Conservation (phyloP, 1,140 invertebrate genomes). For the Drosophila santomea region DNA sequence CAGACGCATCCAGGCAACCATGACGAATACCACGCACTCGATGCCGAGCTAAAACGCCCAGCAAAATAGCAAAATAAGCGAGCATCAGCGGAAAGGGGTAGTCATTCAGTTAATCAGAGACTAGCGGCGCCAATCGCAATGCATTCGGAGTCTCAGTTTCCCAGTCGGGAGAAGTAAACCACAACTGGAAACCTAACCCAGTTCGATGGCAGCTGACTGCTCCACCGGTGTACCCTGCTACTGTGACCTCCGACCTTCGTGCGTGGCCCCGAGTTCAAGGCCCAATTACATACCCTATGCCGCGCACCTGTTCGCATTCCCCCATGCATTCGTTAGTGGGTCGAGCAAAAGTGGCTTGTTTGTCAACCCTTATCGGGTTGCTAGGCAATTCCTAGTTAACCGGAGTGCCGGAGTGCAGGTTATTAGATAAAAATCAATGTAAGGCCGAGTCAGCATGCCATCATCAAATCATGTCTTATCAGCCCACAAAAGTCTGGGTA, state of each 20-base stretch:
- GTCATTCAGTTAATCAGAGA: conserved; percentile 26
- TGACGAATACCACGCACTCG: conserved; percentile 58
- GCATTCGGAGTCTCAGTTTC: not conserved
- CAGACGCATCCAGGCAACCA: conserved; percentile 70
- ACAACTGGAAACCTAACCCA: conserved; percentile 36
- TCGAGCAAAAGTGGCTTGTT: conserved; percentile 35
- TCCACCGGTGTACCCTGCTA: conserved; percentile 21
- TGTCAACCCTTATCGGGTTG: conserved; percentile 54
- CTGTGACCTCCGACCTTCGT: conserved; percentile 43
- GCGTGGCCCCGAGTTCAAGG: conserved; percentile 63
- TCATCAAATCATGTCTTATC: conserved; percentile 28
- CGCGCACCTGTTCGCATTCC: conserved; percentile 61
- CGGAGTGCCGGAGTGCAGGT: not conserved
- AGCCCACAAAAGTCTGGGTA: not conserved
- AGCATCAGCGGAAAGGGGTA: too few relatives aligned
- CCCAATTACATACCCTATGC: conserved; percentile 39
- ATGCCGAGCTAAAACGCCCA: conserved; percentile 42
- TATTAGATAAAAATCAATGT: conserved; percentile 69
- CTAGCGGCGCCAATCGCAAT: conserved; percentile 27
- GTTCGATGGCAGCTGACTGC: not conserved
- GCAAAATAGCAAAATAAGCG: conserved; percentile 25
- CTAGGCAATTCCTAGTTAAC: conserved; percentile 28
- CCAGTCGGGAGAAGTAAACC: conserved; percentile 2
- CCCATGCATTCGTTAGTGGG: conserved; percentile 56
- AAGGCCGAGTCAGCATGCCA: conserved; percentile 35